Base-by-base conservation (phyloP, 2,888 invertebrate genomes). In the Drosophila falleni region DNA sequence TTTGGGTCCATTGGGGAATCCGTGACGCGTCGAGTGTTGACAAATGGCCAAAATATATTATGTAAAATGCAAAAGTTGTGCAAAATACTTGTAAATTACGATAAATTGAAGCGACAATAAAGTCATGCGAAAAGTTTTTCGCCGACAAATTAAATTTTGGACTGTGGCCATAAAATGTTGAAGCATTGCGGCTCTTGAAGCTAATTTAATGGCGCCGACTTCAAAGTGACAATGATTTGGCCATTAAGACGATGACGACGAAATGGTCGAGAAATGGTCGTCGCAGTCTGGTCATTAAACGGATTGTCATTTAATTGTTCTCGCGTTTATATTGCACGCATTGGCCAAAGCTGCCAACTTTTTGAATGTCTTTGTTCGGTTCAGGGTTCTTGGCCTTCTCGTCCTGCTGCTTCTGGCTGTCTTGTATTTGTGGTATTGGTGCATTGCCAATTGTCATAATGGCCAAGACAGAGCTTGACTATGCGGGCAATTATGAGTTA, bases 231-330 rank as follows among this genome's bases (percentile, higher is more conserved):
- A 82, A 81, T 87, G 81, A 82, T 87, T 80, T 84, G 80, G 61
- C 75, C 71, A 87, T 84, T 78, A 80, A 78, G 81, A 62, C 62
- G 50, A 44, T 15, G 49, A 55, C 42, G 31, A 19, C 39, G 53
- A 8, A 16, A 16, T 41, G 31, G 33, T 31, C 19, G 50, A 29
- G 53, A 8, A 16, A 16, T 41, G 31, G 33, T 31, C 19, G 50
- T 42, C 31, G 41, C 55, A 44, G 51, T 26, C 47, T 54, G 80
- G 69, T 70, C 86, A 87, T 87, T 83, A 86, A 83, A 86, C 58
- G 77, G 78, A 86, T 85, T 85, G 83, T 68, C 86, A 78, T 88
- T 86, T 87, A 86, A 86, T 86, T 86, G 85, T 83, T 88, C 81
- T 75, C 71, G 81, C 76, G 62, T 76, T 76, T 71, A 44, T 35